Percentiles rank a stretch among this genome's conserved stretches.
These are phyloP conservation scores for Sepioteuthis lessoniana DNA, from an alignment of 2,888 invertebrate genomes.

Conservation along the genomic window DNA sequence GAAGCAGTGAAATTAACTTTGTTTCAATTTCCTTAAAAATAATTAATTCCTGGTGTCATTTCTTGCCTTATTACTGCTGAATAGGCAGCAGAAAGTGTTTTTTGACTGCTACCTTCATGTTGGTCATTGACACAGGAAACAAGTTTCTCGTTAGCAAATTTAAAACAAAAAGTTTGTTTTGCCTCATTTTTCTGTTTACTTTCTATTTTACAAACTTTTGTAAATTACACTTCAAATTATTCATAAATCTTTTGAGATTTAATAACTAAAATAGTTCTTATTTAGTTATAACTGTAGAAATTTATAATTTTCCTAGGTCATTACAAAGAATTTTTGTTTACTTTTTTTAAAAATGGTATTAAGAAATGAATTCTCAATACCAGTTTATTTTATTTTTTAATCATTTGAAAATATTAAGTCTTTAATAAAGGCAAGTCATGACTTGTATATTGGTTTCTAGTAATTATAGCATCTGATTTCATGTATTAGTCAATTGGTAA, in stretches of 20 bases:
- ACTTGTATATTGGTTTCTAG: too few species aligned
- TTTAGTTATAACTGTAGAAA: background rate
- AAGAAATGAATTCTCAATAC: too few species aligned
- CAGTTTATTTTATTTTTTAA: too few species aligned
- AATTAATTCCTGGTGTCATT: constrained; percentile 5
- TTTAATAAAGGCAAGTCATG: too few species aligned
- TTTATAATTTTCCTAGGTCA: background rate
- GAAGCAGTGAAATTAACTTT: background rate
- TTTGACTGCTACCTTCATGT: background rate
- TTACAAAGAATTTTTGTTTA: background rate
- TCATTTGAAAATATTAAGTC: too few species aligned
- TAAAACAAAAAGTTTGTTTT: background rate
- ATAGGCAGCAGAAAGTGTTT: background rate
- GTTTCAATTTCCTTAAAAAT: background rate
- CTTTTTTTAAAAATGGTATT: too few species aligned
- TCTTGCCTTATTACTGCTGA: constrained; percentile 33
- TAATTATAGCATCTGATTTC: too few species aligned
- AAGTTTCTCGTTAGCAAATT: background rate
- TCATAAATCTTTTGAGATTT: background rate
- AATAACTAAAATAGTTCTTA: background rate
- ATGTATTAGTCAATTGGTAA: background rate
- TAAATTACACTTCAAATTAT: background rate
- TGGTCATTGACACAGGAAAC: background rate
- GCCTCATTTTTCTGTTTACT: background rate
- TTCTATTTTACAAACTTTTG: background rate